These are phyloP conservation scores for Athene cunicularia DNA, from an alignment of 2,113 vertebrate species.

Conservation along the genomic window DNA sequence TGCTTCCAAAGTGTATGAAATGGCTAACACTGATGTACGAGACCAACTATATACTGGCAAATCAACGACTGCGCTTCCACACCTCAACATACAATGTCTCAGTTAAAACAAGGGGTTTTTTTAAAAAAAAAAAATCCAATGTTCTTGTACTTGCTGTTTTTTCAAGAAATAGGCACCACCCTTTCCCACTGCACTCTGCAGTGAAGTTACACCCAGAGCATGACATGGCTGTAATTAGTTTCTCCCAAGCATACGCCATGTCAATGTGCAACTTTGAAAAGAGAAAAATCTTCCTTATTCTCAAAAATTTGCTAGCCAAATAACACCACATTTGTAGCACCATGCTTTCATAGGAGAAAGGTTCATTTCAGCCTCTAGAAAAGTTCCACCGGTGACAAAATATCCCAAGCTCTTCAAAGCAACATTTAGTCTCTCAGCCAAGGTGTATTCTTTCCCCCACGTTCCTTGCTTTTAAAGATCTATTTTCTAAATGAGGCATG, in stretches of 20 bases:
- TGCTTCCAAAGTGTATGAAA: not conserved
- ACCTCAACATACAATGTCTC: not conserved
- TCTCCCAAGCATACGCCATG: not conserved
- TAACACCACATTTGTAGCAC: not conserved
- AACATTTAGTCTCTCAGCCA: not conserved
- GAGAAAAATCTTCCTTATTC: not conserved
- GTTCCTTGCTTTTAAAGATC: not conserved
- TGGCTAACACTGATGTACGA: not conserved
- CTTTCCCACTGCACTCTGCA: slow-evolving; percentile 18
- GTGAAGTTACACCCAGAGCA: slow-evolving; percentile 27
- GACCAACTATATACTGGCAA: not conserved
- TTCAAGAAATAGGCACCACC: not conserved
- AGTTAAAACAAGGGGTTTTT: not conserved
- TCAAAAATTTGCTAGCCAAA: not conserved
- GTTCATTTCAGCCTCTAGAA: not conserved
- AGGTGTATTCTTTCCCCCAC: not conserved
- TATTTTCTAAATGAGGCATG: slow-evolving; percentile 51
- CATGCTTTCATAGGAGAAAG: not conserved
- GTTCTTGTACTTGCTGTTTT: not conserved
- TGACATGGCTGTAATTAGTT: not conserved
- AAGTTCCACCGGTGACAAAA: not conserved
- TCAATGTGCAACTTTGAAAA: not conserved
- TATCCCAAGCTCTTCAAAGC: not conserved
- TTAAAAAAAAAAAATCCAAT: not conserved
- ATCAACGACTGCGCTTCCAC: not conserved